Conservation (phyloP, 1,140 invertebrate species). For the Venturia canescens region DNA sequence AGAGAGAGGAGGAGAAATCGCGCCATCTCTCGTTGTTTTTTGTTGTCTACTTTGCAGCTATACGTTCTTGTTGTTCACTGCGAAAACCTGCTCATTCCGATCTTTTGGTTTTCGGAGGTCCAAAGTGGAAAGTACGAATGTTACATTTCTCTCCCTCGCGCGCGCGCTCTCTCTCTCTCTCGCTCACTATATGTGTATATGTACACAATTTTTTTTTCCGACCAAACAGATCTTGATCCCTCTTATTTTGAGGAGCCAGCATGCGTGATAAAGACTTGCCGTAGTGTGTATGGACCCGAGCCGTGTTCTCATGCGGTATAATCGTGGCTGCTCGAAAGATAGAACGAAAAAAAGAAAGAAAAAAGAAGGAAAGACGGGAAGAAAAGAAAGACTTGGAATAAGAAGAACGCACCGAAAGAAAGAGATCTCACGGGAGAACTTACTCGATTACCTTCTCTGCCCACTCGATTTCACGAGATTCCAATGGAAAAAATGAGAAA, state of each 20-base stretch:
- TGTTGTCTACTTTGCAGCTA: slow-evolving; percentile 3
- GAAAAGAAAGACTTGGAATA: slow-evolving; percentile 11
- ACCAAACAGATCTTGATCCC: slow-evolving; percentile 34
- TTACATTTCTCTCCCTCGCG: neutral
- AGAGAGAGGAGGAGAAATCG: slow-evolving; percentile 55
- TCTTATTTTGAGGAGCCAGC: slow-evolving; percentile 36
- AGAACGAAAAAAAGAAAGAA: neutral
- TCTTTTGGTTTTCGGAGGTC: slow-evolving; percentile 33
- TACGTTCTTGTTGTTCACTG: slow-evolving; percentile 11
- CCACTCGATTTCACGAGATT: slow-evolving; percentile 26
- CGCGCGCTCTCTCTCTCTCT: neutral
- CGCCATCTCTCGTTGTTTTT: slow-evolving; percentile 45
- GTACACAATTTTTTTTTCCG: neutral
- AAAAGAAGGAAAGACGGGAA: slow-evolving; percentile 4
- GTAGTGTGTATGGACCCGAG: slow-evolving; percentile 18
- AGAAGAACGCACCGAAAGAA: slow-evolving; percentile 29
- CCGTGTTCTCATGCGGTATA: neutral
- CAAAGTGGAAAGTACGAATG: slow-evolving; percentile 15
- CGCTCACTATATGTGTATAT: neutral
- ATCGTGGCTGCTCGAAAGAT: slow-evolving; percentile 6
- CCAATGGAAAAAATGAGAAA: neutral
- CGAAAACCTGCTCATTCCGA: slow-evolving; percentile 35
- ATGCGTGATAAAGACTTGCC: slow-evolving; percentile 41
- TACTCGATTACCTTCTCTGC: slow-evolving; percentile 36
- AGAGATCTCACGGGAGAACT: slow-evolving; percentile 33